Base-by-base conservation (phyloP, 2,797 vertebrate species). In the Decapterus maruadsi region DNA sequence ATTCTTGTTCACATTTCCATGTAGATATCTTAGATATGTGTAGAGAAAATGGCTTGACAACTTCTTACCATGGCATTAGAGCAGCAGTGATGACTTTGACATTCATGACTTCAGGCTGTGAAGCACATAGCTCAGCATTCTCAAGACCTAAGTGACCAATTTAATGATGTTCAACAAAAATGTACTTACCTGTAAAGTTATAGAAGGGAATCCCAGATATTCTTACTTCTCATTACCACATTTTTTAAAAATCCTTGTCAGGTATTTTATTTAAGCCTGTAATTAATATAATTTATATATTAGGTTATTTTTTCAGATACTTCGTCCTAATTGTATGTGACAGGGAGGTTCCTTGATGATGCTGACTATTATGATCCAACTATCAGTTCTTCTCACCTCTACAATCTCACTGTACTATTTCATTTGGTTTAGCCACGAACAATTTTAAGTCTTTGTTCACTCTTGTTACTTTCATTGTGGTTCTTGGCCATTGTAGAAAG, bases 1-100 rank as follows among this genome's bases (percentile, higher is more conserved):
- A n/a, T n/a, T n/a, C n/a, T 45, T 94, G 67, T 43, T 45, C 36
- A 75, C 26, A 36, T 55, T 73, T 42, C 64, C 58, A 73, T 80
- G 80, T 68, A 76, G 16, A 59, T 29, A 16, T 64, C 14, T 46
- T 26, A 50, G 31, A 9, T 1, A 63, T 20, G 20, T 14, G 29
- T 14, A 50, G 48, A 64, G 13, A 2, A 26, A 29, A 26, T 6
- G 2, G 26, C 61, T 36, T 36, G 19, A 34, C 2, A 55, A 57
- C 19, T 40, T 19, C 1, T 42, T 60, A 36, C 40, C 19, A 50
- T 70, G 10, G 26, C 54, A 70, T 20, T 12, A 40, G 4, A 65
- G 48, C 62, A 38, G 48, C 12, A 22, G 22, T 53, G n/a, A 75
- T 59, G 12, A 46, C 20, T 13, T 50, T 67, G 10, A 46, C 56